phyloP scores from a whole-genome alignment of 92 coral and sea anemone species.

The Paramuricea clavata region DNA sequence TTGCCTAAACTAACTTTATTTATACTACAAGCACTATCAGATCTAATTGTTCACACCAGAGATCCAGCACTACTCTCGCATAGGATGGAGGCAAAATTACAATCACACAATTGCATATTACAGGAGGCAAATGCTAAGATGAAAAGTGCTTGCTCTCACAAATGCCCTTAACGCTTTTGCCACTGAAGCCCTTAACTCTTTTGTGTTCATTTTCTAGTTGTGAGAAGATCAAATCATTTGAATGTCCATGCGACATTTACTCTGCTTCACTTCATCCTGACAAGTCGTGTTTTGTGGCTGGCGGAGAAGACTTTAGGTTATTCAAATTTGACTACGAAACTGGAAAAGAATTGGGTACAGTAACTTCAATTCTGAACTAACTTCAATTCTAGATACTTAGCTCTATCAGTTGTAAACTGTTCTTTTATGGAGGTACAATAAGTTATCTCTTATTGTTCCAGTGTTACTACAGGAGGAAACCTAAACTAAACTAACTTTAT shows the following conservation, averaged over 20 bases:
- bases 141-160: not conserved
- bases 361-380: not conserved
- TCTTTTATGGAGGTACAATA: too few species aligned
- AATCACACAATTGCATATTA: too few species aligned
- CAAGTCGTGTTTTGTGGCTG: constrained; percentile 93
- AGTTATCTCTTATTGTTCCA: too few species aligned
- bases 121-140: not conserved
- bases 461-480: too few species aligned
- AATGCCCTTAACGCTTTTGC: not conserved
- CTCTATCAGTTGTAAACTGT: too few species aligned
- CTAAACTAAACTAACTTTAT: too few species aligned
- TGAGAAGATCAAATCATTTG: constrained; percentile 83
- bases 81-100: not conserved
- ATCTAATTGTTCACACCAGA: too few species aligned
- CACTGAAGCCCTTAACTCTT: not conserved
- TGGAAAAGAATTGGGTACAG: constrained; percentile 89
- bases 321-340: constrained; percentile 94
- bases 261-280: constrained; percentile 96
- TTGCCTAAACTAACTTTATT: too few species aligned
- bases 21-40: too few species aligned
- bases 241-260: constrained; percentile 82
- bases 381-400: too few species aligned
- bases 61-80: too few species aligned
- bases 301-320: constrained; percentile 97
- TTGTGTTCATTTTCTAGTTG: constrained; percentile 55